Conservation (phyloP, 2,888 invertebrate genomes). For the Agrilus biguttatus region DNA sequence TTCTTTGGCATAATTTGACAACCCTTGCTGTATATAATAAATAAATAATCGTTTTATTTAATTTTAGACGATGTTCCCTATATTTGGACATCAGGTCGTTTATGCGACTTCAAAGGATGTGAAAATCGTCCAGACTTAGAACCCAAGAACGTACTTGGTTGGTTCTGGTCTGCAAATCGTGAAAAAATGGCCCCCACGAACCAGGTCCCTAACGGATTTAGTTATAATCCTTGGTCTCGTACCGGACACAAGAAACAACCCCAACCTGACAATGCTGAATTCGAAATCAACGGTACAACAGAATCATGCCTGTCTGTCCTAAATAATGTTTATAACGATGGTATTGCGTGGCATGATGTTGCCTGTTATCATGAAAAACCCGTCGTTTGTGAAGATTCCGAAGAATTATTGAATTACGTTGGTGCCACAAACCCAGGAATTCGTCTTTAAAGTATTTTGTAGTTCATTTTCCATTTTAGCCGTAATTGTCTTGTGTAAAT, state of each 20-base stretch:
- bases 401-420: constrained; percentile 74
- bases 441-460: constrained; percentile 46
- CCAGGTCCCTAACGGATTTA: constrained; percentile 54
- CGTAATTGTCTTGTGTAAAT: constrained; percentile 4
- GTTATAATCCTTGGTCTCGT: constrained; percentile 81
- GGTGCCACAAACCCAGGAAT: constrained; percentile 72
- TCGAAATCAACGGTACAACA: constrained; percentile 73
- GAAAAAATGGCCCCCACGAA: constrained; percentile 77
- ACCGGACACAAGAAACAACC: constrained; percentile 80
- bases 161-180: constrained; percentile 88
- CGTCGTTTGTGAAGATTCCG: constrained; percentile 79
- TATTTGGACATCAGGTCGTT: constrained; percentile 85
- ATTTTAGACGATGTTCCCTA: constrained; percentile 69
- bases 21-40: too few species aligned
- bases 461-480: constrained; percentile 3
- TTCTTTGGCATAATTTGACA: too few species aligned
- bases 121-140: constrained; percentile 74
- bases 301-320: constrained; percentile 78
- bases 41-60: too few species aligned
- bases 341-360: constrained; percentile 88
- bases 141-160: constrained; percentile 72
- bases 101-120: constrained; percentile 89
- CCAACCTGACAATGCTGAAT: constrained; percentile 85
- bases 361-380: constrained; percentile 90
- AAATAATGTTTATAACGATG: constrained; percentile 88